A percentile compares a stretch with the other conserved stretches of the same genome.
Conservation (phyloP, 2,888 invertebrate genomes). For the Sesia bembeciformis region DNA sequence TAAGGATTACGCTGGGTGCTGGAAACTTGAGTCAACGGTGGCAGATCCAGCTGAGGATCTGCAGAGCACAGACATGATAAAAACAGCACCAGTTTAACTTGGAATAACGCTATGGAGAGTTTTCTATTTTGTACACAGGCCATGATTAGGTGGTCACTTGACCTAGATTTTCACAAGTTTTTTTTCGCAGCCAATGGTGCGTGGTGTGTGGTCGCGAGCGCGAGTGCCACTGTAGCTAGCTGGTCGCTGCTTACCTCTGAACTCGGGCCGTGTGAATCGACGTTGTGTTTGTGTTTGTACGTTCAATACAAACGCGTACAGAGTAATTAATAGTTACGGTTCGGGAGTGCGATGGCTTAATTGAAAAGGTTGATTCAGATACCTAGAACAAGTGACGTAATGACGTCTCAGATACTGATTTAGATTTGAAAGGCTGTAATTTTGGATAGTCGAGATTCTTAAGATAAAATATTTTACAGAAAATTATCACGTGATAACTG, state of each 20-base stretch:
- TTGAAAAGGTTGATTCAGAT: background rate
- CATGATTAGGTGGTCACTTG: conserved; percentile 38
- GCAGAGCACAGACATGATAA: conserved; percentile 20
- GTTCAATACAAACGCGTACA: background rate
- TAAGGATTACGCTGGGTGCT: conserved; percentile 40
- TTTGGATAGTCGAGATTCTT: too few species aligned
- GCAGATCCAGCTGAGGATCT: conserved; percentile 71
- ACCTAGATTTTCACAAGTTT: conserved; percentile 12
- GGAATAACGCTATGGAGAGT: conserved; percentile 32
- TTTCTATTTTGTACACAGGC: conserved; percentile 38
- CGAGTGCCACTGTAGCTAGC: conserved; percentile 43
- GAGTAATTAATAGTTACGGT: background rate
- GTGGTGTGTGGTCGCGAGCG: conserved; percentile 53
- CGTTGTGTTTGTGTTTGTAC: conserved; percentile 24
- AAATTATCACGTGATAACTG: too few species aligned
- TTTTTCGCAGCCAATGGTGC: conserved; percentile 44
- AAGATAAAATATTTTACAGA: too few species aligned
- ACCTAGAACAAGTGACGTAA: too few species aligned
- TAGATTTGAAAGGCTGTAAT: too few species aligned
- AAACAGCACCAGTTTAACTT: conserved; percentile 29
- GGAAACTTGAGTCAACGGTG: conserved; percentile 55
- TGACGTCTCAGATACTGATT: too few species aligned
- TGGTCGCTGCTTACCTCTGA: conserved; percentile 29
- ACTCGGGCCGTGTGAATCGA: conserved; percentile 59
- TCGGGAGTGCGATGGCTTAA: background rate